These are phyloP conservation scores for Stegodyphus dumicola DNA, from an alignment of 1,140 invertebrate species.

Conservation along the genomic window DNA sequence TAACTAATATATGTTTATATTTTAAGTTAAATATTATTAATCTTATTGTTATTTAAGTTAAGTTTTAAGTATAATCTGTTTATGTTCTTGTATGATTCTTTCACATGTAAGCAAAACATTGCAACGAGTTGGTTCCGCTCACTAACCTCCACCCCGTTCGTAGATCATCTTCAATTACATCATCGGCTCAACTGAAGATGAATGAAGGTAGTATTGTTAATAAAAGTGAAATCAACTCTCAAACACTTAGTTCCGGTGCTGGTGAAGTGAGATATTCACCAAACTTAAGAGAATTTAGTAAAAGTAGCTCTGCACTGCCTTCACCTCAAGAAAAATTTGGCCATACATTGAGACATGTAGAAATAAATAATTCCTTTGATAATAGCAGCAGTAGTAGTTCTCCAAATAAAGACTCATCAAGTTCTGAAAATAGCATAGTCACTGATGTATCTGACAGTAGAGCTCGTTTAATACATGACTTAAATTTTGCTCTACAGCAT, in stretches of 20 bases:
- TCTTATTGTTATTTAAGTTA: too few relatives aligned
- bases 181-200: not conserved
- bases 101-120: conserved; percentile 58
- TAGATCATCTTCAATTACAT: conserved; percentile 51
- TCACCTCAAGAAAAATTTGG: conserved; percentile 32
- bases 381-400: conserved; percentile 9
- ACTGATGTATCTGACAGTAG: conserved; percentile 55
- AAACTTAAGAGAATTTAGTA: conserved; percentile 30
- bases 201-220: not conserved
- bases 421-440: conserved; percentile 45
- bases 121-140: conserved; percentile 37
- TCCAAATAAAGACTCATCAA: conserved; percentile 3
- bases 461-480: conserved; percentile 47
- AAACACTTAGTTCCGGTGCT: conserved; percentile 35
- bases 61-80: too few relatives aligned
- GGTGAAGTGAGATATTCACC: conserved; percentile 52
- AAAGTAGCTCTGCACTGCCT: conserved; percentile 29
- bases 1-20: too few relatives aligned
- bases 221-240: not conserved
- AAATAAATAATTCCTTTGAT: conserved; percentile 23
- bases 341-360: conserved; percentile 30
- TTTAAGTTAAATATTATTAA: too few relatives aligned
- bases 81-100: too few relatives aligned
- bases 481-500: conserved; percentile 31
- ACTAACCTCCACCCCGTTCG: conserved; percentile 32